Evolutionary conservation across 2,888 invertebrate genomes (phyloP), one percentile per base, ranked within the genome.

Genomic region (Harpalus rubripes): DNA sequence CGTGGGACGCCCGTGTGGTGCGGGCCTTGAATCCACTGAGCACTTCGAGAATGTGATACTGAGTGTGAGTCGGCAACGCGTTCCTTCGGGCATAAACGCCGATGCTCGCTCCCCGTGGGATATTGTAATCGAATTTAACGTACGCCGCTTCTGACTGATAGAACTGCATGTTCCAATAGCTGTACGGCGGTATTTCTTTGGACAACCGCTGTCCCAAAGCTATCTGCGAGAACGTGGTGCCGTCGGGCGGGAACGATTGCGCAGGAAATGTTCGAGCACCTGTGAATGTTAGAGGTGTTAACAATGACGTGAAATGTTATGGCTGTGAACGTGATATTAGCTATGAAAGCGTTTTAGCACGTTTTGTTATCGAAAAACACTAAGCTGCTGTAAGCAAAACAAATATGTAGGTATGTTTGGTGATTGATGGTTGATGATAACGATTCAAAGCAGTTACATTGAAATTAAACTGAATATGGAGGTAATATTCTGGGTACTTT

Each of bases 121-220:
- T 97, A 91, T 96, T 96, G 91, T 98, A 97, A 92, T 98, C 98
- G 91, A 98, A 98, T 90, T 97, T 96, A 81, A 99, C 96, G 92
- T 98, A 98, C 72, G 97, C 96, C 82, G 98, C 96, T 92, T 98
- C 96, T 86, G 97, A 96, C 92, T 98, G 98, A 92, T 97, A 97
- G 92, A 99, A 98, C 92, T 98, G 98, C 95, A 98, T 97, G 92
- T 98, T 98, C 98, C 98, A 98, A 92, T 98, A 98, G 90, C 98
- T 96, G 92, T 98, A 98, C 87, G 98, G 96, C 89, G 96, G 96
- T 90, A 99, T 97, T 92, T 96, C 96, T 92, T 96, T 96, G 89
- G 96, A 96, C 89, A 97, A 93, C 90, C 96, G 95, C 92, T 97
- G 96, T 87, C 98, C 97, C 90, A 98, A 93, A 87, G 95, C 94